A percentile compares a stretch with the other conserved stretches of the same genome.
phyloP scores from a whole-genome alignment of 2,113 vertebrate genomes.

The Rhynchomys soricoides region DNA sequence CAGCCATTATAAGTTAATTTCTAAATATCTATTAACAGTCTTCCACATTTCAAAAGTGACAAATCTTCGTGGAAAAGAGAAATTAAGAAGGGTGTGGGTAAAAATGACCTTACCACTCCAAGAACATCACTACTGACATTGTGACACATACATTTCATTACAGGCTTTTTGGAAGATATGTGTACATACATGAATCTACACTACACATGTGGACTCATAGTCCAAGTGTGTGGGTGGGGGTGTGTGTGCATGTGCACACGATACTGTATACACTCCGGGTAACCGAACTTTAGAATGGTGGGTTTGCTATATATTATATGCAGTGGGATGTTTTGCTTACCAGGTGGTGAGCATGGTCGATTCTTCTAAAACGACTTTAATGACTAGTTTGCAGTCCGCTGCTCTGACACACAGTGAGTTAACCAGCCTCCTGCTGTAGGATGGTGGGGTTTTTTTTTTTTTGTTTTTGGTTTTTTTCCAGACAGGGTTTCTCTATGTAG shows the following conservation, averaged over 20 bases:
- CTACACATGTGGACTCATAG: not conserved
- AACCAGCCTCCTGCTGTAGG: not conserved
- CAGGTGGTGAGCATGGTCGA: not conserved
- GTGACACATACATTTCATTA: not conserved
- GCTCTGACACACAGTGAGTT: not conserved
- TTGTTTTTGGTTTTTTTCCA: no score
- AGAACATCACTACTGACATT: not conserved
- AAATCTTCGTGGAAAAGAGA: not conserved
- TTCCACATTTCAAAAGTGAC: not conserved
- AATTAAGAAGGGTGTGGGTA: not conserved
- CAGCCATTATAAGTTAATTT: not conserved
- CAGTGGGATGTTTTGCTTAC: not conserved
- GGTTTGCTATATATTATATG: not conserved
- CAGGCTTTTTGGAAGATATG: not conserved
- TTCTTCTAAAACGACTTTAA: not conserved
- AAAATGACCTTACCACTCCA: not conserved
- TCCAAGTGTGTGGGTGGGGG: not conserved
- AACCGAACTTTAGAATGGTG: not conserved
- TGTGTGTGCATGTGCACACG: accelerated
- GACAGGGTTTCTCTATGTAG: no score
- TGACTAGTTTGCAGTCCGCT: not conserved
- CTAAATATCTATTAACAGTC: not conserved
- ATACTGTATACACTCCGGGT: not conserved
- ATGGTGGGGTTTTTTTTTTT: no score
- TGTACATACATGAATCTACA: not conserved